Conservation (phyloP, 2,797 vertebrate genomes). For the Danio aesculapii region DNA sequence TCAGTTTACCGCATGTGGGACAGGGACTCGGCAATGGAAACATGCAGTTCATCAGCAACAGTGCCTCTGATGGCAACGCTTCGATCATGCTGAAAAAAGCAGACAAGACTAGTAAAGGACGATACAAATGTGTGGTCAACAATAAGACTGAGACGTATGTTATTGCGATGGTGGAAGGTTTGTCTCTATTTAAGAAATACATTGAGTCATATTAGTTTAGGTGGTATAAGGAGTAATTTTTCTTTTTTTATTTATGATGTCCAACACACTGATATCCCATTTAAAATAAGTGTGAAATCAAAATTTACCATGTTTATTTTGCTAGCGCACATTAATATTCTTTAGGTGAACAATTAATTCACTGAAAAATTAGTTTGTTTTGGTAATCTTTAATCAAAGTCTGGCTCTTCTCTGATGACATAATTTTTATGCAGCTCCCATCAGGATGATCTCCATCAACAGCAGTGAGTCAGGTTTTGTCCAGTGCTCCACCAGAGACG, state of each 20-base stretch:
- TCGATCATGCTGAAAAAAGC: conserved; percentile 72
- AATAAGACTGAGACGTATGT: conserved; percentile 15
- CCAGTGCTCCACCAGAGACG: conserved; percentile 53
- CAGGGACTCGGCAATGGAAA: conserved; percentile 61
- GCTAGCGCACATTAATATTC: too few species aligned
- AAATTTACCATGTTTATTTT: too few species aligned
- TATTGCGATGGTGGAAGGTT: conserved; percentile 68
- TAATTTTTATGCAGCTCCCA: conserved; percentile 49
- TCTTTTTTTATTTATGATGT: too few species aligned
- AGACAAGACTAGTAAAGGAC: conserved; percentile 65
- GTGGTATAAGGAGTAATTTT: neutral
- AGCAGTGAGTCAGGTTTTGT: conserved; percentile 33
- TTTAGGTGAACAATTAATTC: too few species aligned
- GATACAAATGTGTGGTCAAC: conserved; percentile 73
- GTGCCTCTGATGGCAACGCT: conserved; percentile 72
- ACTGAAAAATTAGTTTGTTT: too few species aligned
- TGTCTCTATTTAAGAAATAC: conserved; percentile 29
- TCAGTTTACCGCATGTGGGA: conserved; percentile 60
- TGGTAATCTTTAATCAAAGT: too few species aligned
- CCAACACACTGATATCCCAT: too few species aligned
- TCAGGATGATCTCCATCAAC: conserved; percentile 53
- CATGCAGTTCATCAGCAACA: conserved; percentile 64
- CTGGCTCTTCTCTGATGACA: too few species aligned
- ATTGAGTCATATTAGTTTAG: neutral
- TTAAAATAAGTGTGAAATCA: too few species aligned